phyloP scores from a whole-genome alignment of 2,888 invertebrate species.

The Rhabditoides inermis region DNA sequence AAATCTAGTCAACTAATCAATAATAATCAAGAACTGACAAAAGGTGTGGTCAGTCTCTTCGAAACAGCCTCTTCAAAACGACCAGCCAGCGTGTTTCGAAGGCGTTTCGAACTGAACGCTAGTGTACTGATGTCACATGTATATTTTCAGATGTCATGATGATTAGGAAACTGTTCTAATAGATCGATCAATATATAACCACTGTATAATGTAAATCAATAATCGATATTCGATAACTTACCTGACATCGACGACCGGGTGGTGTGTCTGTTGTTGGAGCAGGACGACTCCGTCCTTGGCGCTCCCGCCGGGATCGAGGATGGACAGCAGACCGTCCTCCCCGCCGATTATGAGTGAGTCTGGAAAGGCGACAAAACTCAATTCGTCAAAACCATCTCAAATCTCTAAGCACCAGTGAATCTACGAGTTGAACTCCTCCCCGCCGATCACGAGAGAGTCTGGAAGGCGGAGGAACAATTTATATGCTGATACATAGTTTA shows the following conservation, averaged over 20 bases:
- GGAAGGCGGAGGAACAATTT: no score
- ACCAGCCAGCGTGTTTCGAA: no score
- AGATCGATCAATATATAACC: background rate
- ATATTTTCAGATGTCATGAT: background rate
- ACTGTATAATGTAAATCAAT: background rate
- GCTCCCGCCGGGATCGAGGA: constrained; percentile 17
- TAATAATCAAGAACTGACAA: constrained; percentile 12
- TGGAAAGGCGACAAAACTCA: constrained; percentile 5
- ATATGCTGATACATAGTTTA: no score
- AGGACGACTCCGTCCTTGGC: constrained; percentile 6
- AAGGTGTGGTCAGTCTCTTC: constrained; percentile 9
- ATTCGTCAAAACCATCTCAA: no score
- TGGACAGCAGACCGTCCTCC: constrained; percentile 19
- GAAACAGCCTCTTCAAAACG: background rate
- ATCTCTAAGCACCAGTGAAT: no score
- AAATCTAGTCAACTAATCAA: no score
- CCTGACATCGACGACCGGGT: no score
- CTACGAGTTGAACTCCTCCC: no score
- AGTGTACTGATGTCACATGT: no score
- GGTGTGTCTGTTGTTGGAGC: no score
- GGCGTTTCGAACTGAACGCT: background rate
- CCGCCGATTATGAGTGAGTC: constrained; percentile 21
- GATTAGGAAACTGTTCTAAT: background rate
- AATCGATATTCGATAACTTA: no score
- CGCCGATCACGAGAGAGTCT: no score